Conservation (phyloP, 1,140 invertebrate species). For the Maconellicoccus hirsutus region DNA sequence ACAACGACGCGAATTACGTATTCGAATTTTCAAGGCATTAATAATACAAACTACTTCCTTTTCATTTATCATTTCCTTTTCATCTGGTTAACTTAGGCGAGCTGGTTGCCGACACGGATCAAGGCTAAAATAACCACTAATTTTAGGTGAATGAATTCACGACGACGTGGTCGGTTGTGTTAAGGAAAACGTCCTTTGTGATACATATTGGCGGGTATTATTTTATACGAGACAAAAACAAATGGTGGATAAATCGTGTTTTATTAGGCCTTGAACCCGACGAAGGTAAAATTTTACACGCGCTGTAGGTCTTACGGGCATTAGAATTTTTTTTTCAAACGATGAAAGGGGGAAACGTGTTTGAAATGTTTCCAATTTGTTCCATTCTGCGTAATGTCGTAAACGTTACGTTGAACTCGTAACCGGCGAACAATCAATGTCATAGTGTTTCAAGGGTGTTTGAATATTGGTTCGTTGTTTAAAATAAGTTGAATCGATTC, state of each 20-base stretch:
- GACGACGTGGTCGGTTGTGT: neutral
- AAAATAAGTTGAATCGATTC: too few relatives aligned
- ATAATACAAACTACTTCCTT: neutral
- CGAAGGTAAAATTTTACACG: constrained; percentile 2
- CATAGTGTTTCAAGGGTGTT: too few relatives aligned
- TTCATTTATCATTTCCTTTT: constrained; percentile 9
- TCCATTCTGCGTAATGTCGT: neutral
- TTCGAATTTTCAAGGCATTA: neutral
- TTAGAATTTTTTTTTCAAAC: neutral
- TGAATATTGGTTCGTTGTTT: too few relatives aligned
- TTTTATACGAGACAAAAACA: neutral
- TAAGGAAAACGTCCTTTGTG: neutral
- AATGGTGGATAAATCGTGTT: neutral
- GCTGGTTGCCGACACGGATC: neutral
- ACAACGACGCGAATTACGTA: neutral
- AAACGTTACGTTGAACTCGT: neutral
- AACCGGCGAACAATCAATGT: too few relatives aligned
- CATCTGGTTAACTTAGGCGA: neutral
- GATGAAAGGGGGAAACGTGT: neutral
- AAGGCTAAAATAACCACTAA: neutral
- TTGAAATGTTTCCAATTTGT: neutral
- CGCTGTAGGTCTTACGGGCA: neutral
- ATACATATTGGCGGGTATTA: neutral
- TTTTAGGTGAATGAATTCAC: neutral
- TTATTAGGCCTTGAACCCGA: neutral